These are phyloP conservation scores for Mantis religiosa DNA, from an alignment of 2,888 invertebrate genomes.

Conservation along the genomic window DNA sequence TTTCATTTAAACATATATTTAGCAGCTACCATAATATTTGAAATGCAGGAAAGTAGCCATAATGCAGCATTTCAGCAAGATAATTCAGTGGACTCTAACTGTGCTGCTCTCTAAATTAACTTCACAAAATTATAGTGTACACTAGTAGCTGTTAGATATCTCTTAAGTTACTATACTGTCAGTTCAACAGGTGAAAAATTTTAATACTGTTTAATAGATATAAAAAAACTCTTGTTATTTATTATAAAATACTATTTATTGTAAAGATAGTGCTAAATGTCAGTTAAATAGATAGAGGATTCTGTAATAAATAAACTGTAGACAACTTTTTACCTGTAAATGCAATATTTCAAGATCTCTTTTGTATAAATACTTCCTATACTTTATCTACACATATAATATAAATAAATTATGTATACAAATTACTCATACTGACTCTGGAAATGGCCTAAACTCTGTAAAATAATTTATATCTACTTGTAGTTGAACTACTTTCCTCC, in stretches of 20 bases:
- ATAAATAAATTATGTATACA: constrained; percentile 18
- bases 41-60: background rate
- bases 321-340: background rate
- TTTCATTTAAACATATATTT: background rate
- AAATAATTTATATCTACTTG: constrained; percentile 27
- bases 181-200: background rate
- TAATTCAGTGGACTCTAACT: background rate
- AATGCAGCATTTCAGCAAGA: background rate
- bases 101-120: background rate
- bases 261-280: background rate
- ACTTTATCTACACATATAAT: background rate
- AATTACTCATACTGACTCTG: constrained; percentile 21
- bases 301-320: background rate
- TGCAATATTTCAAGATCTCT: constrained; percentile 15
- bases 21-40: background rate
- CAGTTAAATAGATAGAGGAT: background rate
- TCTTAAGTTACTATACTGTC: background rate
- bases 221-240: constrained; percentile 4
- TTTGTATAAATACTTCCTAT: constrained; percentile 18
- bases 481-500: constrained; percentile 23
- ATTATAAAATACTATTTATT: constrained; percentile 8
- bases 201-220: background rate
- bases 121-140: background rate
- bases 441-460: constrained; percentile 30
- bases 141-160: background rate